Percentiles rank a stretch among this genome's conserved stretches.
phyloP scores from a whole-genome alignment of 2,797 vertebrate genomes.

The Malurus leucopterus region DNA sequence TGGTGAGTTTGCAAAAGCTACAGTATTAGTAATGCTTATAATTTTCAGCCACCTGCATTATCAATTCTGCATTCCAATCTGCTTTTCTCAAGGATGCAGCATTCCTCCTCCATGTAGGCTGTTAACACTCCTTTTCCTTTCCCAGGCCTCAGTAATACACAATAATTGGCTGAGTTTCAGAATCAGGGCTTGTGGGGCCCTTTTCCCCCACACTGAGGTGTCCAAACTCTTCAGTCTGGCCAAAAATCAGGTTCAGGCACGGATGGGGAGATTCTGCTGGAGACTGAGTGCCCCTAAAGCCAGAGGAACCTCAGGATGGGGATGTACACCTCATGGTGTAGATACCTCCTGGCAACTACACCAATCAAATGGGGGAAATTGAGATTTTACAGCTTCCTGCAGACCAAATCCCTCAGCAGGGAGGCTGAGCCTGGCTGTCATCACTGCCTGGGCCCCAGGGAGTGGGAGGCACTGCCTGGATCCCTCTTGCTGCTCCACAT shows the following conservation, averaged over 20 bases:
- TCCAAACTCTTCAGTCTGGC: neutral
- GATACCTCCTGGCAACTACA: neutral
- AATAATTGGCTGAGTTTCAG: too few species aligned
- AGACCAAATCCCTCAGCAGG: neutral
- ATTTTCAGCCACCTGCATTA: too few species aligned
- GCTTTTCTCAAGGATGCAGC: too few species aligned
- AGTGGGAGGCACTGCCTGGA: neutral
- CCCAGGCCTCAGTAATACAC: too few species aligned
- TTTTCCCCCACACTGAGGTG: too few species aligned
- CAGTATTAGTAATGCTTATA: too few species aligned
- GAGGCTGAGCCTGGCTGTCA: neutral
- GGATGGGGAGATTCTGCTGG: neutral
- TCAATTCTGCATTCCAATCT: too few species aligned
- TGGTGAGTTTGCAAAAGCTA: too few species aligned
- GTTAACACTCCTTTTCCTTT: too few species aligned
- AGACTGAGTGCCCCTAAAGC: neutral
- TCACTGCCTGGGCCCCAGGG: neutral
- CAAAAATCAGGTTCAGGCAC: neutral
- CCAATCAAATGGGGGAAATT: neutral
- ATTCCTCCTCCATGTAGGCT: too few species aligned
- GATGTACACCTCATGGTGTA: neutral
- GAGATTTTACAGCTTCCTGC: neutral
- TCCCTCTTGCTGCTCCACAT: neutral
- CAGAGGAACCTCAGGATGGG: neutral
- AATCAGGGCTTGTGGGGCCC: too few species aligned